Evolutionary conservation across 2,888 invertebrate genomes (phyloP).

Genomic region (Dascillus cervinus): DNA sequence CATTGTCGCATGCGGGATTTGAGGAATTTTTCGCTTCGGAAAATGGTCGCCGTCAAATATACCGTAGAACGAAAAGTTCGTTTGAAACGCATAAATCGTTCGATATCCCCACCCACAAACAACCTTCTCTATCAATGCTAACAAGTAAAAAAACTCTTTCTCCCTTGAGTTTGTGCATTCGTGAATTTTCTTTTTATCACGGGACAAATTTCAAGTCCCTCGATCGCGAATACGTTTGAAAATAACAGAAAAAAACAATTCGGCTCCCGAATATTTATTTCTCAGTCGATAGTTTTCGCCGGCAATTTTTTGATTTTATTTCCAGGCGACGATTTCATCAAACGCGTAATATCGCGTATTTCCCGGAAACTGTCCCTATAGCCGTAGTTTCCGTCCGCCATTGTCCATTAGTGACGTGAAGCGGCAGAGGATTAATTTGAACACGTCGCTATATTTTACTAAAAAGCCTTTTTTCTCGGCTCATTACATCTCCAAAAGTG

Average conservation of each 20-base stretch:
- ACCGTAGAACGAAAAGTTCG: too few species aligned
- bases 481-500: constrained; percentile 31
- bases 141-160: constrained; percentile 27
- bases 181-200: constrained; percentile 22
- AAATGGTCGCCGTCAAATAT: too few species aligned
- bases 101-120: constrained; percentile 30
- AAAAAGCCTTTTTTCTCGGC: constrained; percentile 25
- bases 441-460: constrained; percentile 26
- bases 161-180: constrained; percentile 22
- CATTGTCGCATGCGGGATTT: too few species aligned
- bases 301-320: too few species aligned
- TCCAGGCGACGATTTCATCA: constrained; percentile 7
- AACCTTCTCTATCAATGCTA: constrained; percentile 28
- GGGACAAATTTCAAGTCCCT: constrained; percentile 24
- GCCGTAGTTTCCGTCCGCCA: constrained; percentile 26
- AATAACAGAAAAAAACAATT: too few species aligned
- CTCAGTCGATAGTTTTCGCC: too few species aligned
- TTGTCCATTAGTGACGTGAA: constrained; percentile 30
- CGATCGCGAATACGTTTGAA: constrained; percentile 1
- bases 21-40: too few species aligned
- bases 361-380: constrained; percentile 24
- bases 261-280: too few species aligned
- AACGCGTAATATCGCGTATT: constrained; percentile 19
- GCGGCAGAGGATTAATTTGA: constrained; percentile 27
- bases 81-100: constrained; percentile 30